phyloP scores from a whole-genome alignment of 2,113 vertebrate species.

The Dunckerocampus dactyliophorus region DNA sequence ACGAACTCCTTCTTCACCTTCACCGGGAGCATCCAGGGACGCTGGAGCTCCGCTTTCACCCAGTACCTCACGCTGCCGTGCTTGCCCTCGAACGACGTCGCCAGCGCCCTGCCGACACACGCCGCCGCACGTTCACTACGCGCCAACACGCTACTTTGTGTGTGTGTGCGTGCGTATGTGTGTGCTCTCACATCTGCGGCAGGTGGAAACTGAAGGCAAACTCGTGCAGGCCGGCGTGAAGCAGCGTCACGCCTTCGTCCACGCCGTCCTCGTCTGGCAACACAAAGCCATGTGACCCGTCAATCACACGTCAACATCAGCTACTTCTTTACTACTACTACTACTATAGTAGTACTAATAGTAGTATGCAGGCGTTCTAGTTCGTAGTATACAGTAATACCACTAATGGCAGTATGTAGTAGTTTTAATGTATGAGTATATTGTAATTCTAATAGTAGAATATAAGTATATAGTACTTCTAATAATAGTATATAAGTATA shows the following conservation, averaged over 20 bases:
- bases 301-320: not conserved
- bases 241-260: conserved; percentile 87
- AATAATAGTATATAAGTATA: too few relatives aligned
- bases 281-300: conserved; percentile 18
- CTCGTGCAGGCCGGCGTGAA: conserved; percentile 91
- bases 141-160: too few relatives aligned
- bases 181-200: conserved; percentile 91
- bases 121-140: not conserved
- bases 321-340: not conserved
- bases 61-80: conserved; percentile 98
- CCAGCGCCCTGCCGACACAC: conserved; percentile 84
- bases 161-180: not conserved
- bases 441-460: too few relatives aligned
- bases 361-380: too few relatives aligned
- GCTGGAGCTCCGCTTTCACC: conserved; percentile 96
- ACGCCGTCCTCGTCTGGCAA: conserved; percentile 88
- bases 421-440: too few relatives aligned
- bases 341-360: too few relatives aligned
- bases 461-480: too few relatives aligned
- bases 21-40: conserved; percentile 93
- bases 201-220: conserved; percentile 98
- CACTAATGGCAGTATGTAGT: too few relatives aligned
- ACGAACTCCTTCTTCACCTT: conserved; percentile 99
- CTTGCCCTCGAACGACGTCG: conserved; percentile 98
- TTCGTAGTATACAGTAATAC: too few relatives aligned